Evolutionary conservation across 1,140 invertebrate genomes (phyloP).

Genomic region (Nylanderia fulva): DNA sequence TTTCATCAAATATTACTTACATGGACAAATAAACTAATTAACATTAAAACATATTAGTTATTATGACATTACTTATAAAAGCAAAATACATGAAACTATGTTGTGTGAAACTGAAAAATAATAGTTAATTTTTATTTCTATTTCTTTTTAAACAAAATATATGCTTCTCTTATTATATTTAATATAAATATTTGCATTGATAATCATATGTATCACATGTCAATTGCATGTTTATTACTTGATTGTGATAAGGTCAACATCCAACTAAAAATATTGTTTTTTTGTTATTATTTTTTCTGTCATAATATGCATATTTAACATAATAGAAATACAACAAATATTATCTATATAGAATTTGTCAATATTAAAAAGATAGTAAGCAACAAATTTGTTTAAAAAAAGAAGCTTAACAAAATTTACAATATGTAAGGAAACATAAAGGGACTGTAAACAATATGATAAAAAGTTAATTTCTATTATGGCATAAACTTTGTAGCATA

Average conservation of each 20-base stretch:
- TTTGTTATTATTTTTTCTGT: background rate
- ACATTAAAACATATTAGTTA: slow-evolving; percentile 9
- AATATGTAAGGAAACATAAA: slow-evolving; percentile 18
- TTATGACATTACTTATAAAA: background rate
- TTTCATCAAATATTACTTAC: background rate
- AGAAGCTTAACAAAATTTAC: background rate
- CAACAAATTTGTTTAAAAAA: background rate
- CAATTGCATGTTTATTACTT: slow-evolving; percentile 9
- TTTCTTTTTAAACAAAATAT: slow-evolving; percentile 15
- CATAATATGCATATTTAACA: background rate
- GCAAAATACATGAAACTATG: background rate
- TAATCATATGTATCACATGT: slow-evolving; percentile 1
- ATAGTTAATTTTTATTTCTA: slow-evolving; percentile 17
- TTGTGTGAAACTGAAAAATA: background rate
- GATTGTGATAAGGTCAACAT: background rate
- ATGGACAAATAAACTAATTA: background rate
- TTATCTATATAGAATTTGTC: background rate
- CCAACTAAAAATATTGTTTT: background rate
- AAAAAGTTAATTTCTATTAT: slow-evolving; percentile 24
- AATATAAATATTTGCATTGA: background rate
- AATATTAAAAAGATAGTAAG: background rate
- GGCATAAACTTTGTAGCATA: slow-evolving; percentile 11
- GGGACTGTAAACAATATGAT: slow-evolving; percentile 20
- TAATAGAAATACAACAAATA: background rate
- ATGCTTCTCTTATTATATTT: no score